Percentiles rank a stretch among this genome's conserved stretches.
These are phyloP conservation scores for Phrynocephalus forsythii DNA, from an alignment of 2,797 vertebrate species.

Conservation along the genomic window DNA sequence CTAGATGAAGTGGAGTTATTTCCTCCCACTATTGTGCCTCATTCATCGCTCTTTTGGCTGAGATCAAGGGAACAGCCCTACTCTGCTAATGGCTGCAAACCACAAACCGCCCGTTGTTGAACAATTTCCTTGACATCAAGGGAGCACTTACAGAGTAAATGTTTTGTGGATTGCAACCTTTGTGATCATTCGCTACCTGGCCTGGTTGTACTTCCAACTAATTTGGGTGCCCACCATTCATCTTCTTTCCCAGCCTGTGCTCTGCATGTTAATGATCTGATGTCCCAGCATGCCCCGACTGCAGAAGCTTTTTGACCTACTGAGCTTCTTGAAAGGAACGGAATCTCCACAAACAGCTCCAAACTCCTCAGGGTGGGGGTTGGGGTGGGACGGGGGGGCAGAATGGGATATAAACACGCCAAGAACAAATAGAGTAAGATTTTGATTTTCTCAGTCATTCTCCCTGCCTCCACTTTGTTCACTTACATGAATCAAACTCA, in stretches of 20 bases:
- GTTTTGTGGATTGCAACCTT: neutral
- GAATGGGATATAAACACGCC: neutral
- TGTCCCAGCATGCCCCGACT: neutral
- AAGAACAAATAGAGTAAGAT: neutral
- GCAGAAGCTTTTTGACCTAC: neutral
- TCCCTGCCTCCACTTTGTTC: neutral
- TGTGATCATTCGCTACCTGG: neutral
- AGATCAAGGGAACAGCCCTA: neutral
- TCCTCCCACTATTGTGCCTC: neutral
- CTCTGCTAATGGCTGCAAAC: neutral
- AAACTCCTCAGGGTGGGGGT: neutral
- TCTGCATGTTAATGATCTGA: neutral
- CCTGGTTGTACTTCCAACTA: neutral
- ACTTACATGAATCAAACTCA: constrained; percentile 9
- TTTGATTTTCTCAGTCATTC: constrained; percentile 10
- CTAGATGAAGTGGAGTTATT: neutral
- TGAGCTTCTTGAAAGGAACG: neutral
- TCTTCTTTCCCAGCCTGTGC: neutral
- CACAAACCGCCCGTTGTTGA: neutral
- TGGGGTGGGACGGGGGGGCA: too few relatives aligned
- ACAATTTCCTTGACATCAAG: neutral
- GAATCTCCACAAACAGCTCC: neutral
- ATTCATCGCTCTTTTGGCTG: neutral
- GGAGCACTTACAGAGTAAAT: neutral
- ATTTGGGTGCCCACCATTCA: neutral